A percentile compares a stretch with the other conserved stretches of the same genome.
Evolutionary conservation across 2,113 vertebrate species (phyloP).

Genomic region (Anolis sagrei): DNA sequence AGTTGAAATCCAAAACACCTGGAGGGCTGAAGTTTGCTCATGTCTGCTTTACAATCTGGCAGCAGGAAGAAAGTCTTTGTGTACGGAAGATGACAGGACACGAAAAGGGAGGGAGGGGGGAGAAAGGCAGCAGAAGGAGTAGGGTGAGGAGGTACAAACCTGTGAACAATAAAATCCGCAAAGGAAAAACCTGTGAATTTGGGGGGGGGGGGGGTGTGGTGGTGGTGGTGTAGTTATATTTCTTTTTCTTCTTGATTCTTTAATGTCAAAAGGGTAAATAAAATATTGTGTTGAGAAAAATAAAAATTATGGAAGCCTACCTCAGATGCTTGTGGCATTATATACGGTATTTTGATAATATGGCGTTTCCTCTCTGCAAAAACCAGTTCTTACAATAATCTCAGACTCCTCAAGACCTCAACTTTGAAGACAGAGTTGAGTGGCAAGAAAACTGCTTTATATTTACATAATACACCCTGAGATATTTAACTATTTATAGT

Average conservation of each 20-base stretch:
- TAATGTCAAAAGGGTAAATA: not conserved
- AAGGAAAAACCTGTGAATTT: too few species aligned
- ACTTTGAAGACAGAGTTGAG: not conserved
- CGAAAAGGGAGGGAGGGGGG: too few species aligned
- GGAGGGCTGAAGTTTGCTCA: too few species aligned
- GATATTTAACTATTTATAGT: not conserved
- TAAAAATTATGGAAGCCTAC: constrained; percentile 10
- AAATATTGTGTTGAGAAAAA: constrained; percentile 11
- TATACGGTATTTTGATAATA: not conserved
- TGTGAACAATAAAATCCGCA: too few species aligned
- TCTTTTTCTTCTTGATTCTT: not conserved
- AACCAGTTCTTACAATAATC: constrained; percentile 10
- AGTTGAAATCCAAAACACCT: too few species aligned
- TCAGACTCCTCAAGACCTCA: constrained; percentile 15
- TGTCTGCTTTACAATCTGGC: too few species aligned
- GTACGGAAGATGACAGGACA: too few species aligned
- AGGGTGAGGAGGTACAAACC: too few species aligned
- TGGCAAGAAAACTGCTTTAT: constrained; percentile 4
- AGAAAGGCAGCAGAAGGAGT: too few species aligned
- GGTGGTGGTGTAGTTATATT: not conserved
- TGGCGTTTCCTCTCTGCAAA: constrained; percentile 12
- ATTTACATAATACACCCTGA: not conserved
- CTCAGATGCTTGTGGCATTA: not conserved
- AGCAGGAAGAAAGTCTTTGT: too few species aligned
- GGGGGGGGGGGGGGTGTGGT: too few species aligned